These are phyloP conservation scores for Syrphus vitripennis DNA, from an alignment of 2,888 invertebrate genomes.

Conservation along the genomic window DNA sequence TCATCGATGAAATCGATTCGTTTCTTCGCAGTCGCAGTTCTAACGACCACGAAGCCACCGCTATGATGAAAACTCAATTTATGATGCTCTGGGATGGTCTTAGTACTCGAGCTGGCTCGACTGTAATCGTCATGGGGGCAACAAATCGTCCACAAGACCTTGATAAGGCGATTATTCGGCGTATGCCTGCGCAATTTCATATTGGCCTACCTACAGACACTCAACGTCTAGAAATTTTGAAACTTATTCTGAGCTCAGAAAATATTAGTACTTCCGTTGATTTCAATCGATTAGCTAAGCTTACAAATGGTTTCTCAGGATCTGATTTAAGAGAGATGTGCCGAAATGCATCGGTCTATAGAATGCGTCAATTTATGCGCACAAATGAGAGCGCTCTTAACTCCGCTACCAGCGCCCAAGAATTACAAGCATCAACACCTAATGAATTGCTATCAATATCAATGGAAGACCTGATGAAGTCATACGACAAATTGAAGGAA, in stretches of 20 bases:
- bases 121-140: conserved; percentile 95
- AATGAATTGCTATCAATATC: conserved; percentile 86
- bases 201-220: conserved; percentile 87
- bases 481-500: conserved; percentile 88
- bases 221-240: conserved; percentile 87
- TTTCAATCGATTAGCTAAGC: conserved; percentile 84
- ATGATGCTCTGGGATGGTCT: conserved; percentile 99
- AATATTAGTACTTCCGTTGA: conserved; percentile 87
- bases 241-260: conserved; percentile 88
- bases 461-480: conserved; percentile 90
- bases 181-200: conserved; percentile 96
- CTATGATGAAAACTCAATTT: conserved; percentile 99
- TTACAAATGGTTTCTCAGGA: conserved; percentile 93
- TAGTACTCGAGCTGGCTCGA: conserved; percentile 90
- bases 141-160: conserved; percentile 97
- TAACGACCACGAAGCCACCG: conserved; percentile 97
- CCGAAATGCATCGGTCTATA: conserved; percentile 91
- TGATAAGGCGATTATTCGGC: conserved; percentile 93
- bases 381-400: conserved; percentile 70
- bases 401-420: conserved; percentile 20
- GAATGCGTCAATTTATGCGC: conserved; percentile 87
- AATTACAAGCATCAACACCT: conserved; percentile 21
- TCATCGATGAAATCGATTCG: conserved; percentile 98
- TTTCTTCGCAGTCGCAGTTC: conserved; percentile 93
- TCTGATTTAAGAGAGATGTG: conserved; percentile 94